These are phyloP conservation scores for Synergus umbraculus DNA, from an alignment of 2,888 invertebrate genomes.

Conservation along the genomic window DNA sequence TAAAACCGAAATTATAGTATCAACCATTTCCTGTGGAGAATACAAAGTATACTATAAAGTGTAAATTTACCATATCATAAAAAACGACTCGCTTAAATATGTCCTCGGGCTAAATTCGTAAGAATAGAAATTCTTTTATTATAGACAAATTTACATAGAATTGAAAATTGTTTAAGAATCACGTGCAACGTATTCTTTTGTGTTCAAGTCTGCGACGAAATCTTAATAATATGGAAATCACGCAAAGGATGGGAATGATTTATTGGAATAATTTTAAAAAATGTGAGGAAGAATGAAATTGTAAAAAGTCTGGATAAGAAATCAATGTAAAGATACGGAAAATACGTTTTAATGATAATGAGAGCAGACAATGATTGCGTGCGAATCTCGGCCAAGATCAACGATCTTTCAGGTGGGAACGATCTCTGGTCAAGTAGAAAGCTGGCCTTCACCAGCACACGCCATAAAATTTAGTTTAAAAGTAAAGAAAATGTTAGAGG, in stretches of 20 bases:
- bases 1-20: constrained; percentile 12
- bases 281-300: too few species aligned
- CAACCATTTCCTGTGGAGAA: background rate
- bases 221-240: background rate
- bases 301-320: too few species aligned
- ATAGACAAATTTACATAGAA: background rate
- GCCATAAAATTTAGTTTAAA: constrained; percentile 43
- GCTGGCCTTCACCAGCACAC: constrained; percentile 54
- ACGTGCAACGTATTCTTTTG: background rate
- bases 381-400: constrained; percentile 63
- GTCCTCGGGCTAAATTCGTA: background rate
- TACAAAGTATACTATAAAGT: background rate
- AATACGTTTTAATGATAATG: constrained; percentile 19
- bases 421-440: constrained; percentile 61
- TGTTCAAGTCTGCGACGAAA: background rate
- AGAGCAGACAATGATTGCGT: constrained; percentile 40
- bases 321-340: background rate
- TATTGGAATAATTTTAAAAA: background rate
- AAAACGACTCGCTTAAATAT: background rate
- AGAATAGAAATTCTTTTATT: background rate
- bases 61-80: background rate
- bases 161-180: background rate
- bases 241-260: background rate
- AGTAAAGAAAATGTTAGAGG: constrained; percentile 3
- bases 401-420: constrained; percentile 58